phyloP scores from a whole-genome alignment of 2,888 invertebrate species.

The Spicauda simplicius region DNA sequence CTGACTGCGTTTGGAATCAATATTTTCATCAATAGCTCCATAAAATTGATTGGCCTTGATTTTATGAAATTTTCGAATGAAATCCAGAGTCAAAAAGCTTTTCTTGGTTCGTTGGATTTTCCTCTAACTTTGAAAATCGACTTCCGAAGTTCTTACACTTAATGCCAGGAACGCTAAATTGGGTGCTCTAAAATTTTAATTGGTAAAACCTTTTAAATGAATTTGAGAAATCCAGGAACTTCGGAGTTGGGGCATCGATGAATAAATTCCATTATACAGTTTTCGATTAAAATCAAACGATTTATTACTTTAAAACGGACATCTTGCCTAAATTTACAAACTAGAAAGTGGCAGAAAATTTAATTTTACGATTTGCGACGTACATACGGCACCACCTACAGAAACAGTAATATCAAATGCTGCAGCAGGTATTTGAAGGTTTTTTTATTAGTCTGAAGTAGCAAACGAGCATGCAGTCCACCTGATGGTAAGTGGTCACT shows the following conservation, averaged over 20 bases:
- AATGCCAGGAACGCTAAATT: conserved; percentile 37
- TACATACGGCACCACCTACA: too few relatives aligned
- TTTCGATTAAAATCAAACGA: conserved; percentile 20
- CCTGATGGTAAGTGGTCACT: too few relatives aligned
- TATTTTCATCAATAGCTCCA: too few relatives aligned
- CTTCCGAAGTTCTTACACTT: conserved; percentile 36
- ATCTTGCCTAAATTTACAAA: background rate
- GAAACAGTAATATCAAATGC: too few relatives aligned
- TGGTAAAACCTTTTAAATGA: conserved; percentile 38
- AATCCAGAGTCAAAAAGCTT: conserved; percentile 34
- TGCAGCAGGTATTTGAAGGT: too few relatives aligned
- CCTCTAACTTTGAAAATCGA: conserved; percentile 34
- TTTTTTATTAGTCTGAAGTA: too few relatives aligned
- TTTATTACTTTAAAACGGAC: conserved; percentile 1
- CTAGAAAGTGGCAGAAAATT: too few relatives aligned
- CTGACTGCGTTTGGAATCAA: too few relatives aligned
- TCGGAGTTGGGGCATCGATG: conserved; percentile 30
- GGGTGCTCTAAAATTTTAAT: conserved; percentile 37
- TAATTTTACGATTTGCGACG: too few relatives aligned
- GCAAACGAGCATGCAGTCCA: too few relatives aligned
- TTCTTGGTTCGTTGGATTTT: conserved; percentile 26
- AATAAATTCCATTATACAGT: conserved; percentile 32
- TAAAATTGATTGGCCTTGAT: background rate
- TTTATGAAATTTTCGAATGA: conserved; percentile 15
- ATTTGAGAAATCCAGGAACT: conserved; percentile 37